Evolutionary conservation across 2,888 invertebrate species (phyloP), one percentile per base, ranked within the genome.

Genomic region (Eristalis arbustorum): DNA sequence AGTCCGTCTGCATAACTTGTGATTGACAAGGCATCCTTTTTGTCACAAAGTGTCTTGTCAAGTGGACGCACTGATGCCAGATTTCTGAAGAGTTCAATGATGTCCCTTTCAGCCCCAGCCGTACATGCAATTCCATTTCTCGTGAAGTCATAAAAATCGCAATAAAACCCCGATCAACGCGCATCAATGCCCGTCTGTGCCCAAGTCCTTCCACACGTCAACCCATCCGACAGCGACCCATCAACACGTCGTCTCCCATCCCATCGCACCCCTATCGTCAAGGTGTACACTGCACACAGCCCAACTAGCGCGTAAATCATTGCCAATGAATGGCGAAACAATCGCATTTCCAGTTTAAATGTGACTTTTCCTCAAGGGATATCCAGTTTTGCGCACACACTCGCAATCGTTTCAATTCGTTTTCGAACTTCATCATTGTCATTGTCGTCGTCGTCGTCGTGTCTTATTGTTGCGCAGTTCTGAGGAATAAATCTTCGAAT

Each of bases 261-360:
- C 57, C 10, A 34, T 61, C 72, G 59, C 66, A 64, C 73, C 66
- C 28, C 13, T 42, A 23, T 8, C 10, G 31, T 31, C 25, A n/a
- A 18, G 22, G 23, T 22, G 31, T 23, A 22, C 25, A 40, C 18
- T 18, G 18, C 11, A 25, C 42, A 61, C 42, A 66, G 49, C 14
- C 3, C 28, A 69, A 57, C 40, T 22, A 64, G 63, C 57, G 25
- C 31, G 66, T 85, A 85, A 85, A 85, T 85, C 82, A 85, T 74
- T 78, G 59, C 63, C 42, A 81, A 77, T 77, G 84, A 73, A 84
- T 84, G 81, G 81, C 85, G 77, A 85, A 82, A 84, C 84, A 84
- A 84, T 84, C 76, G 74, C 69, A 85, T 69, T 69, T 85, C 85
- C 69, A 85, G 82, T 78, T 85, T 82, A 57, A 85, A 77, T 77